Base-by-base conservation (phyloP, 2,888 invertebrate genomes). In the Sericinus montela region DNA sequence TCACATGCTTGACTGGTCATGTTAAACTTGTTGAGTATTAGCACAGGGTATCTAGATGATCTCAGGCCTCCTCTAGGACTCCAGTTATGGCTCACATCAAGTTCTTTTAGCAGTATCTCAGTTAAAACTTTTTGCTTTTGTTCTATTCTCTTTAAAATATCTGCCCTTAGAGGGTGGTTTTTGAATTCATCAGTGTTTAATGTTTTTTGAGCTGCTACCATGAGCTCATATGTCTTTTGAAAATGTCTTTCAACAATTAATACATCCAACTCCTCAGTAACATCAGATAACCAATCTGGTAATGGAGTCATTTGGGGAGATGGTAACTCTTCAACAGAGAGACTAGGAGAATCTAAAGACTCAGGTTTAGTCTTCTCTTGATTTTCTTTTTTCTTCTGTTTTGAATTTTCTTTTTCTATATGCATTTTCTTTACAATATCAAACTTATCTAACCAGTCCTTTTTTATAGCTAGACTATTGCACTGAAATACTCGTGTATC, bases 161-260 rank as follows among this genome's bases (percentile, higher is more conserved):
- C 84, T 60, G 64, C 59, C 59, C 65, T 78, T 54, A 80, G 77
- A 45, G 87, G 87, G 58, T 88, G 84, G 54, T 51, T 71, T 56
- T 77, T 80, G 48, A 70, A 83, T 61, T 87, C 87, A 40, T 81
- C 82, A 9, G 74, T 72, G 45, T 73, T 79, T 49, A 89, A 69
- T 29, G 75, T 70, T 47, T 76, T 81, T 55, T 88, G 87, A 14
- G 89, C 87, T 45, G 73, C 70, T 23, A 94, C 94, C 59, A 98
- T 92, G 10, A 97, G 86, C 56, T 92, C 91, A 57, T 97, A 94
- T 1, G 98, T 97, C 69, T 96, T 96, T 75, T 98, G 97, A 71
- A 98, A 98, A 79, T 98, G 97, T 62, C 98, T 92, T 80, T 98
- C 97, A 0, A 98, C 98, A 58, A 98, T 95, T 63, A 94, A 92